Base-by-base conservation (phyloP, 2,888 invertebrate genomes). In the Agrochola macilenta region DNA sequence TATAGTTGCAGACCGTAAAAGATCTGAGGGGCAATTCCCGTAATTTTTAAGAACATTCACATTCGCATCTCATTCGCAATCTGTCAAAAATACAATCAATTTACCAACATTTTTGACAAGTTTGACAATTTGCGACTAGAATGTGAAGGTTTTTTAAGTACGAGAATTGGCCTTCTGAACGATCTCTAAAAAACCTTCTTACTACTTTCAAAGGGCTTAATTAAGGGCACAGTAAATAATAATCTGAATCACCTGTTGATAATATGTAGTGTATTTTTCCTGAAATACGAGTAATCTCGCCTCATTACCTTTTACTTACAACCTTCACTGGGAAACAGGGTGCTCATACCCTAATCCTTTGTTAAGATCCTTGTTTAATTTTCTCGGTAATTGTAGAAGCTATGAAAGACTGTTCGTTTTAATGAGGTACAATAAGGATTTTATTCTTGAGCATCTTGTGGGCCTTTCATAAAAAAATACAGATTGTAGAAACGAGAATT, bases 341-440 rank as follows among this genome's bases (percentile, higher is more conserved):
- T 11, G 23, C 11, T 11, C 2, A 46, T 46, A 46, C 49, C 52
- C 52, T 20, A 20, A 49, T 43, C 43, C 35, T 52, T 61, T 52
- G 20, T 68, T 61, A 43, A 58, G 49, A 17, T 49, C 35, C 39
- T 5, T 65, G 43, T 65, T 69, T 49, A 39, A 63, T 69, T 60
- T 69, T 35, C 17, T 17, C 39, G 30, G 39, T 64, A 80, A 57
- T 80, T 61, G n/a, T 68, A 43, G 81, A 69, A 81, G 63, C 26
- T 69, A 58, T 69, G 49, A 82, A 81, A 57, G 49, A 26, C 69
- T 81, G 68, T 81, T 75, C 23, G 54, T 64, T 79, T 75, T 76
- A 69, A 76, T 76, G 23, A 52, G 20, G 52, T 76, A 82, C 26
- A 63, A 57, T 35, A 69, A 54, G 35, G 30, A 43, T 68, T 54